Base-by-base conservation (phyloP, 2,888 invertebrate genomes). In the Stratiomys singularior region DNA sequence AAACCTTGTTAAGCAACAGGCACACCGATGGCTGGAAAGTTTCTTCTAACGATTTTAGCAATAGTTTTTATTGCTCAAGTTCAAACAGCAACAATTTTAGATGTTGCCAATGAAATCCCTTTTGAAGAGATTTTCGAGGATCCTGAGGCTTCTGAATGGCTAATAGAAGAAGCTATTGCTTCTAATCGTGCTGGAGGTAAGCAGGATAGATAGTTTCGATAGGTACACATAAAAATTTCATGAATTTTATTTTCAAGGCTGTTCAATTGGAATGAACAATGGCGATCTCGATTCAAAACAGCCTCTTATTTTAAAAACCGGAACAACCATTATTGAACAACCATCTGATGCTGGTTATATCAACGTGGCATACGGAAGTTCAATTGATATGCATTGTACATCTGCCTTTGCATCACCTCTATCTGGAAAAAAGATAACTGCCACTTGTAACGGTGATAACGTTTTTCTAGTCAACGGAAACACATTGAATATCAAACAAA, bases 221-320 rank as follows among this genome's bases (percentile, higher is more conserved):
- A n/a, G n/a, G n/a, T n/a, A n/a, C n/a, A n/a, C n/a, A n/a, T 5
- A 60, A 60, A 60, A 5, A 47, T 56, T 56, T 72, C n/a, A n/a
- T n/a, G n/a, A n/a, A n/a, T n/a, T n/a, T n/a, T n/a, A n/a, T n/a
- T n/a, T n/a, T 64, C 25, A 21, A 79, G 81, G 79, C 28, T 91
- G 91, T 81, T 82, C 84, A 3, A 83, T 91, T 74, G 86, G 87
- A 64, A 84, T 88, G 1, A 77, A 77, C 1, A 69, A 69, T 66
- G 88, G 89, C 15, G 90, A 90, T 81, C 85, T 91, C 1, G 88
- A 87, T 0, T 88, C 89, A 78, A 90, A 90, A 0, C 92, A 92
- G 82, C 91, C 92, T 0, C 86, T 92, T 3, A 88, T 90, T 81
- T 82, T 92, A 1, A 86, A 84, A 63, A 86, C 88, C 0, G 85